phyloP scores from a whole-genome alignment of 2,113 vertebrate species.

The Grallaria varia region DNA sequence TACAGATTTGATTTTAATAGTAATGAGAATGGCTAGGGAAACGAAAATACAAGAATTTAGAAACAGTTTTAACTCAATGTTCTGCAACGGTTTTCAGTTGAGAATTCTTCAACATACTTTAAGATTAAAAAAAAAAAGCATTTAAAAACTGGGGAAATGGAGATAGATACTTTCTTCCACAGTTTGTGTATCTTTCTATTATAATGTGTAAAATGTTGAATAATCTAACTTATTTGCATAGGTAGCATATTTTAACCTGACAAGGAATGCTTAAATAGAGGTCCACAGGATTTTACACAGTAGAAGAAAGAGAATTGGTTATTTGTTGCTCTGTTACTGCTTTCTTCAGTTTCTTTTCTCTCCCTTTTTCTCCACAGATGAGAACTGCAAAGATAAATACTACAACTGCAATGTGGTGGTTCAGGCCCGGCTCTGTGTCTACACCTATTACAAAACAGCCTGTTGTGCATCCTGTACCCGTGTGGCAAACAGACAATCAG shows the following conservation, averaged over 20 bases:
- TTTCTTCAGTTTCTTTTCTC: not conserved
- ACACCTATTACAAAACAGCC: conserved; percentile 90
- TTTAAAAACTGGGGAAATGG: not conserved
- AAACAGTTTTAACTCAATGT: not conserved
- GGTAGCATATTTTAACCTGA: not conserved
- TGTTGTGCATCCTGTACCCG: conserved; percentile 90
- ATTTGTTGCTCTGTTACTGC: not conserved
- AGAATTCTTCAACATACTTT: not conserved
- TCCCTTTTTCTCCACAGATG: conserved; percentile 75
- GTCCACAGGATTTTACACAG: not conserved
- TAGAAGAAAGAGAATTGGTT: not conserved
- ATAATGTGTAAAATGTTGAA: not conserved
- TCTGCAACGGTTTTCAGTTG: not conserved
- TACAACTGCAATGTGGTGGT: conserved; percentile 98
- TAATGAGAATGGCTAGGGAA: not conserved
- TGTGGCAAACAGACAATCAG: conserved; percentile 74
- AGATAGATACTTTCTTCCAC: not conserved
- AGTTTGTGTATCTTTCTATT: not conserved
- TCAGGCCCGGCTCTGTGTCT: conserved; percentile 94
- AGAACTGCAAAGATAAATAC: conserved; percentile 92
- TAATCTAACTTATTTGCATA: not conserved
- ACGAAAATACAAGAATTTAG: not conserved
- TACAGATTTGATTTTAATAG: not conserved
- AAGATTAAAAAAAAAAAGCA: not conserved
- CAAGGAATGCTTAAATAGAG: not conserved